Evolutionary conservation across 2,113 vertebrate species (phyloP).

Genomic region (Heterotilapia buettikoferi): DNA sequence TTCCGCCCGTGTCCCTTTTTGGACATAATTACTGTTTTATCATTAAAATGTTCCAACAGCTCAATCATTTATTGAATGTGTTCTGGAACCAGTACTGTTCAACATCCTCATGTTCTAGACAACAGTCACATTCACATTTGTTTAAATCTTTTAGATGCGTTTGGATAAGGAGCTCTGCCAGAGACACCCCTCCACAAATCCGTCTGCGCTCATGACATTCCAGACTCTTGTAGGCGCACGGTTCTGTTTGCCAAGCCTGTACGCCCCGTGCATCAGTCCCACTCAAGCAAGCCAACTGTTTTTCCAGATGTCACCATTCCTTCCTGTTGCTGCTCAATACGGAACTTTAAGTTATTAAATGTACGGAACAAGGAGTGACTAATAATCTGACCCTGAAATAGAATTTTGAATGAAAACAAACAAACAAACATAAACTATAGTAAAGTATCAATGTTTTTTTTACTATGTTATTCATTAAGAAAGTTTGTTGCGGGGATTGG

Average conservation of each 20-base stretch:
- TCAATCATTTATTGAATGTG: not conserved
- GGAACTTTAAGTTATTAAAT: not conserved
- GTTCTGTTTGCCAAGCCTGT: not conserved
- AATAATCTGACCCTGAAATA: not conserved
- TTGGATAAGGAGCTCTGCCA: not conserved
- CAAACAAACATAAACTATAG: not conserved
- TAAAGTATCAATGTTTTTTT: not conserved
- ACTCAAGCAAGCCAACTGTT: constrained; percentile 3
- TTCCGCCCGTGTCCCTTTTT: not conserved
- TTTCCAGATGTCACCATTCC: constrained; percentile 16
- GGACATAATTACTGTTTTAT: not conserved
- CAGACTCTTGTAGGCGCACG: not conserved
- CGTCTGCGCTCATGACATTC: not conserved
- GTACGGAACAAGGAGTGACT: not conserved
- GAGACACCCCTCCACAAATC: not conserved
- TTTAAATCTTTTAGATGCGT: not conserved
- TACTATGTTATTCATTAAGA: not conserved
- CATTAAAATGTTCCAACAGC: not conserved
- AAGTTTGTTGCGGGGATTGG: not conserved
- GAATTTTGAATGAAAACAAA: not conserved
- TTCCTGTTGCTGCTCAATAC: not conserved
- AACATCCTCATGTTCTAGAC: not conserved
- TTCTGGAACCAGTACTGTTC: not conserved
- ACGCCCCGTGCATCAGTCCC: not conserved
- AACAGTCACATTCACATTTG: not conserved